phyloP scores from a whole-genome alignment of 2,113 vertebrate genomes.

The Saiga tatarica region DNA sequence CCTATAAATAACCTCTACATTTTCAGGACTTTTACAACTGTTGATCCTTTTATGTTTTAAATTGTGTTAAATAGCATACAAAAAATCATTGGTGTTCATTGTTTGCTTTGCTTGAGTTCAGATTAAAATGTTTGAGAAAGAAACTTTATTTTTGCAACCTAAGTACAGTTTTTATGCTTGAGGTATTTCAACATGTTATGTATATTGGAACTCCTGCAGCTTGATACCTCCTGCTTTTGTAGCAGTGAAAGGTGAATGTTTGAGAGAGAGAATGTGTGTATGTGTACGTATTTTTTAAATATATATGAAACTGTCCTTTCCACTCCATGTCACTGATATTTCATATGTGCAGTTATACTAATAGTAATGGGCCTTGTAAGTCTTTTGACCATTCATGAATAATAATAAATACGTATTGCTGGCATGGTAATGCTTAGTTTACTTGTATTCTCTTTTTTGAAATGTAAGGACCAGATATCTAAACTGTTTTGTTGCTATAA shows the following conservation, averaged over 20 bases:
- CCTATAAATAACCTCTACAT: conserved; percentile 50
- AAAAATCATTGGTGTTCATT: conserved; percentile 68
- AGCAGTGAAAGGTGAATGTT: conserved; percentile 56
- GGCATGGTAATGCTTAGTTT: conserved; percentile 65
- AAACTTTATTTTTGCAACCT: conserved; percentile 86
- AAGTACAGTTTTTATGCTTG: conserved; percentile 82
- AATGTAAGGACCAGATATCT: background rate
- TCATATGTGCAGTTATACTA: conserved; percentile 48
- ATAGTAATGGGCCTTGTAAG: conserved; percentile 50
- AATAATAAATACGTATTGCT: conserved; percentile 79
- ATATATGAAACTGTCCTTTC: conserved; percentile 58
- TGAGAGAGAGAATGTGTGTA: conserved; percentile 12
- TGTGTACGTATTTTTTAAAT: conserved; percentile 63
- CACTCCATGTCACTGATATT: conserved; percentile 58
- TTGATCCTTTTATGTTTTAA: conserved; percentile 61
- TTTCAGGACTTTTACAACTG: conserved; percentile 65
- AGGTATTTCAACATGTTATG: conserved; percentile 74
- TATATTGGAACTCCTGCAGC: conserved; percentile 73
- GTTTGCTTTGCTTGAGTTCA: conserved; percentile 79
- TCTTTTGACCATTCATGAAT: conserved; percentile 67
- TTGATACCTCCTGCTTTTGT: conserved; percentile 72
- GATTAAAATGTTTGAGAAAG: conserved; percentile 80
- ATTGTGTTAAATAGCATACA: conserved; percentile 56
- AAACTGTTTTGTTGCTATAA: background rate
- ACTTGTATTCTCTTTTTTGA: background rate